Base-by-base conservation (phyloP, 2,797 vertebrate genomes). In the Peromyscus aztecus region DNA sequence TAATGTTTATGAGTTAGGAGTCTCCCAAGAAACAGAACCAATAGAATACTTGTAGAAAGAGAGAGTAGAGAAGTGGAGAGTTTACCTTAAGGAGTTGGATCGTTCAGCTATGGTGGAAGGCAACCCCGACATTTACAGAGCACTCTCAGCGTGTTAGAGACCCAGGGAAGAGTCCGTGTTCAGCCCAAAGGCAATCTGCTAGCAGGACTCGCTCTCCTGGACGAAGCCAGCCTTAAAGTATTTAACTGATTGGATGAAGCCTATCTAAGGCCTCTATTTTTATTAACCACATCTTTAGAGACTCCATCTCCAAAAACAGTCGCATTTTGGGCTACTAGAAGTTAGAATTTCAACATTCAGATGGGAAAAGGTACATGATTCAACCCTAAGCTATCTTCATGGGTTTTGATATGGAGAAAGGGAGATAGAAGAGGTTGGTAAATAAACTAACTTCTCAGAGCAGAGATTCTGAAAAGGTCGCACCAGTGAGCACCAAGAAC, bases 141-240 rank as follows among this genome's bases (percentile, higher is more conserved):
- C 23, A 31, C 4, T 23, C 2, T 19, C 24, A 4, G 29, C 17
- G 67, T 2, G 9, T 34, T 31, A 43, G 52, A 97, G 24, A 69
- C 52, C 16, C 16, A 23, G 57, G 37, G n/a, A 46, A 31, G 49
- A 2, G 11, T 63, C 31, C 31, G 21, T 0, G 7, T 49, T 19
- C 1, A 1, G 0, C 7, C 13, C 13, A 0, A 40, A 27, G 7
- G 10, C 63, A 4, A 4, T 67, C 37, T 12, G 6, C 7, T 1
- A 6, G 16, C 49, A 49, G 59, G 24, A 1, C 4, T 17, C 19
- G 4, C 27, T 49, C 61, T 65, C n/a, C 71, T n/a, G 37, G 12
- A 24, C 9, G 71, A n/a, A 37, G 23, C 37, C 23, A 17, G 24
- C 37, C 12, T 69, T 37, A 81, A 69, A 46, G 37, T 43, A 49